Base-by-base conservation (phyloP, 2,797 vertebrate genomes). In the Catostomus latipinnis region DNA sequence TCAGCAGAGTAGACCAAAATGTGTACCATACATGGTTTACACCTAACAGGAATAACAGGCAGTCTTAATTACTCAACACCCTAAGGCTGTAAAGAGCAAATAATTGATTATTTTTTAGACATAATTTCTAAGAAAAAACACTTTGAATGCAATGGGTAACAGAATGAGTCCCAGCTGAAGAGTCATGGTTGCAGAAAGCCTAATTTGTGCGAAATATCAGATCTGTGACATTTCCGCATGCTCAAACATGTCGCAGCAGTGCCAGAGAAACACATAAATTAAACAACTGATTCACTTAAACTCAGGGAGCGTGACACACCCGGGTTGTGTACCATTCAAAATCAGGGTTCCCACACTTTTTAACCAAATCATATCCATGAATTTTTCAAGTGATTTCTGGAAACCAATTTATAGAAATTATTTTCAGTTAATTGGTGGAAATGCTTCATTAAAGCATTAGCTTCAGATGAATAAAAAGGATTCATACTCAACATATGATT, bases 201-300 rank as follows among this genome's bases (percentile, higher is more conserved):
- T 18, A 13, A 43, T 72, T 71, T 62, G 75, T 48, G 18, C 69
- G 50, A 78, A 80, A 76, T 67, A 60, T 75, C 76, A 80, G 61
- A 54, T 67, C 76, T 63, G 76, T 73, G 76, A 83, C 79, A 75
- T 69, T 60, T 13, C 46, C 14, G 77, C 62, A 81, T 58, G 70
- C 22, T 67, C 46, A 1, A 56, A 85, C 81, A 75, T 9, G 73
- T n/a, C 10, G 14, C 43, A 57, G n/a, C 53, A 14, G 8, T 14
- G 69, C 56, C 48, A 14, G 43, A 54, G 49, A 56, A 43, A 54
- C 11, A 65, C 45, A 45, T 69, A 46, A 14, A 18, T 11, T 46
- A 18, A 65, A 76, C 22, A 65, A 76, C 22, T 43, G 72, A 74
- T 6, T 63, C 49, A 74, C 48, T 6, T 53, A 34, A 34, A 14